Evolutionary conservation across 2,888 invertebrate genomes (phyloP), one percentile per base, ranked within the genome.

Genomic region (Macrosiphum euphorbiae): DNA sequence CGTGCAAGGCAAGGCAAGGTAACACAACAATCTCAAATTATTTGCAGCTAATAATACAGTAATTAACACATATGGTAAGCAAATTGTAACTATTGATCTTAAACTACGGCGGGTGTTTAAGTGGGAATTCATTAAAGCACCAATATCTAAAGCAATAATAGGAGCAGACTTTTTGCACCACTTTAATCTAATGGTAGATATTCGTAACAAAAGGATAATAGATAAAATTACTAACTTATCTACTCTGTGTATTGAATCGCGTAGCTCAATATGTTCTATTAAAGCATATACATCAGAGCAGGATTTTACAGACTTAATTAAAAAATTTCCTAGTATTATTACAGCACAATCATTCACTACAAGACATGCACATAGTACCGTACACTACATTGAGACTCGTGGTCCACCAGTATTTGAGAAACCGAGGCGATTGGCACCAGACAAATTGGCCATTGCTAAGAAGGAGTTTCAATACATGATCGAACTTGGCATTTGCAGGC

Each of bases 351-450:
- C 41, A 0, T 35, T 26, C 3, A 55, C 35, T 26, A 4, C 50
- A 35, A 52, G 16, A 1, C 24, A 58, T 8, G 89, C 91, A 55
- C 95, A 94, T 50, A 95, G 28, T 16, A 95, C 94, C 0, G 13
- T 44, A 5, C 95, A 95, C 84, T 95, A 95, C 94, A 95, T 95
- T 84, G 88, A 94, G 78, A 95, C 95, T 20, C 95, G 95, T 1
- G 95, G 95, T n/a, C 95, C 95, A 52, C 96, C 95, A 20, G 95
- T 95, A 10, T 93, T 93, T 58, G 84, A 95, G 13, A 94, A 95
- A 88, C 95, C 95, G 2, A 95, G 95, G 26, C 95, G 95, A 1
- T 94, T 96, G 5, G 92, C 95, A 11, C 95, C 95, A 0, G 95
- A 95, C 26, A 95, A 95, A 91, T 95, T 95, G 10, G 41, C 94